Evolutionary conservation across 2,113 vertebrate genomes (phyloP), one percentile per base, ranked within the genome.

Genomic region (Silurus asotus): DNA sequence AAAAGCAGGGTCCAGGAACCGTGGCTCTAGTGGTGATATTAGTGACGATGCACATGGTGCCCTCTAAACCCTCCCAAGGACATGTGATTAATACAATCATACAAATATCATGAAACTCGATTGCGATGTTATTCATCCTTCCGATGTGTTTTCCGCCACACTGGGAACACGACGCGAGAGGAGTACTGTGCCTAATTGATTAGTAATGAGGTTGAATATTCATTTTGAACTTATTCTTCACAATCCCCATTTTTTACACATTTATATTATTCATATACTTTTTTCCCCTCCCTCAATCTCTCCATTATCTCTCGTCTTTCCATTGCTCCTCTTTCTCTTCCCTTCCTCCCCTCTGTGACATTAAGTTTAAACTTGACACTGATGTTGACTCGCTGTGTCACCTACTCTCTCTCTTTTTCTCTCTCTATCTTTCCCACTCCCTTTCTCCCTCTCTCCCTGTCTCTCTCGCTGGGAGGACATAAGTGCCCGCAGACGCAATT

Each of bases 291-390:
- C 90, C 90, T 89, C 87, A 89, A 84, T 91, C 87, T 80, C 90
- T 92, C 84, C 81, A 62, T 84, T 76, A 55, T 83, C 59, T 81
- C 53, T 81, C 7, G 81, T 93, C 92, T 92, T 91, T 87, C 28
- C n/a, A 6, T 82, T 91, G 91, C 91, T 92, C 89, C 82, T 53
- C 92, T 93, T 92, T 93, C 90, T 89, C 76, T 76, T 88, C 91
- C 91, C 75, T 81, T 79, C 84, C 88, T 70, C 88, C 90, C 82
- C 83, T 94, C 79, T 83, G 91, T 94, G 94, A 93, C 94, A 95
- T 95, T 95, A 95, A 95, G 95, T 95, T 95, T 94, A 95, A 94
- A 94, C 93, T 94, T 95, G 95, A 95, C 95, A 95, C 94, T 95
- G 95, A 95, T 93, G 94, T 94, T 95, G 94, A 95, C 94, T 95